Conservation (phyloP, 2,797 vertebrate genomes). For the Acanthornis magna region DNA sequence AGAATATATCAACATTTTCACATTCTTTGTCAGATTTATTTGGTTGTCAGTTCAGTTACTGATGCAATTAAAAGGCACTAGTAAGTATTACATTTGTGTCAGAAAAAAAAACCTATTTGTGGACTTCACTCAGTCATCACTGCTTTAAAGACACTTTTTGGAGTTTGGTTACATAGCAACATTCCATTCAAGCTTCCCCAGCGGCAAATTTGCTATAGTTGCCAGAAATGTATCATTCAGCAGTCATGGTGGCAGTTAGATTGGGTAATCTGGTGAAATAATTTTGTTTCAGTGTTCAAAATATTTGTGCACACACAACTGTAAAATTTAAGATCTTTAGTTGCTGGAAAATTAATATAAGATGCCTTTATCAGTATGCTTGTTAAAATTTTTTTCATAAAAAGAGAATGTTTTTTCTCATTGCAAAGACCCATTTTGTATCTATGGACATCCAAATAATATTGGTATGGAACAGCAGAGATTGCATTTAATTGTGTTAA, state of each 20-base stretch:
- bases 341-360: not conserved
- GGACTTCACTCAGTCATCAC: constrained; percentile 45
- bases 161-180: constrained; percentile 36
- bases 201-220: not conserved
- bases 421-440: not conserved
- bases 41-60: constrained; percentile 39
- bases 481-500: not conserved
- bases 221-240: constrained; percentile 43
- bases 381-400: constrained; percentile 11
- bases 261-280: not conserved
- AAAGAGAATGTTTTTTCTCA: not conserved
- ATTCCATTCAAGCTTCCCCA: constrained; percentile 46
- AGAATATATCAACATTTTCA: not conserved
- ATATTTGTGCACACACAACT: not conserved
- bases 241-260: not conserved
- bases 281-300: not conserved
- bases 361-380: not conserved
- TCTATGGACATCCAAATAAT: not conserved
- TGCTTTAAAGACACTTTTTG: constrained; percentile 28
- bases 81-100: constrained; percentile 16
- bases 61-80: constrained; percentile 17
- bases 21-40: constrained; percentile 63
- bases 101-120: not conserved
- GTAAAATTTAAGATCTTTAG: constrained; percentile 25
- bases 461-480: not conserved